Evolutionary conservation across 2,888 invertebrate genomes (phyloP).

Genomic region (Lydus trimaculatus): DNA sequence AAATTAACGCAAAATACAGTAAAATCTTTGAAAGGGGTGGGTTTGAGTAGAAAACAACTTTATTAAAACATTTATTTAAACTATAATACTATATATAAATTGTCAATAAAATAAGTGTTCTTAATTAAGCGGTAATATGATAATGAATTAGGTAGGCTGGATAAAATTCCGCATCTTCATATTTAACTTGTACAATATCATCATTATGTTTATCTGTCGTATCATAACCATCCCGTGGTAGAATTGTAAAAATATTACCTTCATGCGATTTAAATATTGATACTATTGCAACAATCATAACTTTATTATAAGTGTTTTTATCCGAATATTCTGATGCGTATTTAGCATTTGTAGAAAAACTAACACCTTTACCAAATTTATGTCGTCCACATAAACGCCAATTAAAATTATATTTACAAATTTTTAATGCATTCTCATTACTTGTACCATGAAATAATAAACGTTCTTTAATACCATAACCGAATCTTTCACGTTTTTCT

Average conservation of each 20-base stretch:
- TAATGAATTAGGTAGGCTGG: slow-evolving; percentile 46
- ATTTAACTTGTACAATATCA: slow-evolving; percentile 47
- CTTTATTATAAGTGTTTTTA: slow-evolving; percentile 20
- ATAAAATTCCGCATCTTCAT: slow-evolving; percentile 49
- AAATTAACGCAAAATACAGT: no score
- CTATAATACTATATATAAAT: neutral
- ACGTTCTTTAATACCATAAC: slow-evolving; percentile 13
- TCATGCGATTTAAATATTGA: slow-evolving; percentile 35
- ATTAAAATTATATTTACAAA: slow-evolving; percentile 31
- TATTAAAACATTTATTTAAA: neutral
- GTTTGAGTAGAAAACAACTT: no score
- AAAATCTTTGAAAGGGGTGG: no score
- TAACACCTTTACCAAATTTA: slow-evolving; percentile 27
- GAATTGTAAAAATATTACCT: slow-evolving; percentile 36
- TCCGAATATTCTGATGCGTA: slow-evolving; percentile 29
- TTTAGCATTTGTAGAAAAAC: slow-evolving; percentile 29
- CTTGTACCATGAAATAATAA: slow-evolving; percentile 32
- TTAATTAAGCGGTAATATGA: slow-evolving; percentile 17
- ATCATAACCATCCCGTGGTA: slow-evolving; percentile 46
- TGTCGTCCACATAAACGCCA: slow-evolving; percentile 24
- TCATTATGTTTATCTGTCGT: slow-evolving; percentile 44
- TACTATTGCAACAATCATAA: slow-evolving; percentile 47
- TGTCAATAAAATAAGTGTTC: no score
- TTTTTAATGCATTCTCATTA: slow-evolving; percentile 11
- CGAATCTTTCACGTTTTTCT: slow-evolving; percentile 11